Evolutionary conservation across 2,113 vertebrate species (phyloP).

Genomic region (Hystrix brachyura): DNA sequence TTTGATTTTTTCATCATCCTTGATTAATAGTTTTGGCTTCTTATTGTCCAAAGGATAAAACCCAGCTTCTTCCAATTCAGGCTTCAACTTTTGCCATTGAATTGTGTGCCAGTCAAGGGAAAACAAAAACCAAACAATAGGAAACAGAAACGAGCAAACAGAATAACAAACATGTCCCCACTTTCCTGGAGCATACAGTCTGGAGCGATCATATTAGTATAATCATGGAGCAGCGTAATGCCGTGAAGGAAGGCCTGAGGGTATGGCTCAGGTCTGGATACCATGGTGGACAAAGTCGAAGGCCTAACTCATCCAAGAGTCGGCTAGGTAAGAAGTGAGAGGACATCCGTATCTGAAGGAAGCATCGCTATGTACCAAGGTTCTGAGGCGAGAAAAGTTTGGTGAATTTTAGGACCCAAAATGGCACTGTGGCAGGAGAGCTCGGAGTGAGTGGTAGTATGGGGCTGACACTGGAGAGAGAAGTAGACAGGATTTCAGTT

Average conservation of each 20-base stretch:
- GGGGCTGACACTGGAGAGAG: background rate
- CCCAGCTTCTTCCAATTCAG: background rate
- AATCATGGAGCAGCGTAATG: background rate
- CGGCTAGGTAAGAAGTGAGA: background rate
- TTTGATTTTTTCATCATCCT: background rate
- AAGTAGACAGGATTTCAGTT: background rate
- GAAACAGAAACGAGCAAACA: background rate
- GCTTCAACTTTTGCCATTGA: background rate
- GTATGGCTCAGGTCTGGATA: background rate
- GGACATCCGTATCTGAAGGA: background rate
- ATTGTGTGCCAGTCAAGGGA: background rate
- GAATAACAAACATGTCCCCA: background rate
- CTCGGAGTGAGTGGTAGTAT: background rate
- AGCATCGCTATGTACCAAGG: fast-evolving
- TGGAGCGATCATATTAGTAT: background rate
- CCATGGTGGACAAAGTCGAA: background rate
- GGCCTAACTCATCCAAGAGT: background rate
- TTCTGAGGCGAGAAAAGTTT: background rate
- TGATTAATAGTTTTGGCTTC: background rate
- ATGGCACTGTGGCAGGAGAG: background rate
- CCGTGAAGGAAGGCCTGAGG: background rate
- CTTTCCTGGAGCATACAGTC: background rate
- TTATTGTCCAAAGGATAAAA: background rate
- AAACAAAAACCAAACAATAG: background rate
- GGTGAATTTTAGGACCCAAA: background rate